Evolutionary conservation across 2,888 invertebrate species (phyloP).

Genomic region (Cetonia aurata): DNA sequence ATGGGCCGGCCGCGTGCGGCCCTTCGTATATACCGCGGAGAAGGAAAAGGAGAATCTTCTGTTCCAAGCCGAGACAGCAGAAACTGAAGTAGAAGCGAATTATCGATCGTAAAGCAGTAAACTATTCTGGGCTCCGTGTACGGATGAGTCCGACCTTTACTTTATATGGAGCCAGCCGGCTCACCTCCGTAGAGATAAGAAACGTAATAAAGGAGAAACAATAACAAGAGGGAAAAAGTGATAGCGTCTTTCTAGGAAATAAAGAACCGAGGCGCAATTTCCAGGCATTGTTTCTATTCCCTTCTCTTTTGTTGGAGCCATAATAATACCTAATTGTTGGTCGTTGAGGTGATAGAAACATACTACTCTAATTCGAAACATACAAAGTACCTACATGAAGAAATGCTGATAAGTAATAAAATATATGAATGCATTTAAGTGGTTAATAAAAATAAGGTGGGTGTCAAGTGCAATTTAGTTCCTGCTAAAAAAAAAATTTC

Average conservation of each 20-base stretch:
- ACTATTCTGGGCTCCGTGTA: conserved; percentile 5
- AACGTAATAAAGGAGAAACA: conserved; percentile 28
- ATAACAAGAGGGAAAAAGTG: conserved; percentile 21
- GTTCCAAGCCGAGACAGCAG: not conserved
- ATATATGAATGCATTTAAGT: too few relatives aligned
- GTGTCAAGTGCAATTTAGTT: too few relatives aligned
- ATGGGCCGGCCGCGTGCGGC: conserved; percentile 17
- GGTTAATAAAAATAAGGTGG: too few relatives aligned
- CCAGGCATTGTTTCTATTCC: not conserved
- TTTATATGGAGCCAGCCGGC: not conserved
- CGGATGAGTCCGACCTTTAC: not conserved
- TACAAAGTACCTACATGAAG: too few relatives aligned
- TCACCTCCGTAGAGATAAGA: conserved; percentile 18
- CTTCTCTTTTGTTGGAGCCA: not conserved
- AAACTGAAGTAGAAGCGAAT: not conserved
- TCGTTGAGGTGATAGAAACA: not conserved
- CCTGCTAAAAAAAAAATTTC: too few relatives aligned
- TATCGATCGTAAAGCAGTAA: conserved; percentile 33
- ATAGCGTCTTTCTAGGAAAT: conserved; percentile 20
- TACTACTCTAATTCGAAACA: not conserved
- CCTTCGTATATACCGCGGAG: not conserved
- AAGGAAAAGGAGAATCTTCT: conserved; percentile 27
- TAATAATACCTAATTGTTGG: conserved; percentile 17
- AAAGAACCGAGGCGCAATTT: conserved; percentile 19
- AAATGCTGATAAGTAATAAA: too few relatives aligned